These are phyloP conservation scores for Leptinotarsa undecemlineata DNA, from an alignment of 1,140 invertebrate genomes.

Conservation along the genomic window DNA sequence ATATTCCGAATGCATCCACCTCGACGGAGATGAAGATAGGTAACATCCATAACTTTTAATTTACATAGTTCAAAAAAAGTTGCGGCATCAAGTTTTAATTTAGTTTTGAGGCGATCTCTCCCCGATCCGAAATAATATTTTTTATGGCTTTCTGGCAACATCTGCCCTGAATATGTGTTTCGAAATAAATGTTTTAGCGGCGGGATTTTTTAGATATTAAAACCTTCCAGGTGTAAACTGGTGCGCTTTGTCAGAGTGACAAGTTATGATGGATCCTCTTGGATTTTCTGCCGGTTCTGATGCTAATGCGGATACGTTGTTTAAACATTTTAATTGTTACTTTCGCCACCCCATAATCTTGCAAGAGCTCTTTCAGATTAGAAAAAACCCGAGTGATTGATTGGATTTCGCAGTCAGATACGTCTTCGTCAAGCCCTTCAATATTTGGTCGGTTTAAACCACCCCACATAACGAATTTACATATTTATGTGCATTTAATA, in stretches of 20 bases:
- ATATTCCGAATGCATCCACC: slow-evolving; percentile 21
- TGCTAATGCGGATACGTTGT: slow-evolving; percentile 29
- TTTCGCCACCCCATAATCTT: slow-evolving; percentile 27
- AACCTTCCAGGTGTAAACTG: slow-evolving; percentile 28
- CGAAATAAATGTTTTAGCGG: slow-evolving; percentile 12
- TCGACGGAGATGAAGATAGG: slow-evolving; percentile 15
- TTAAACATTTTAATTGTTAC: slow-evolving; percentile 32
- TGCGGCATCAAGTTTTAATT: slow-evolving; percentile 24
- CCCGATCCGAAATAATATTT: slow-evolving; percentile 23
- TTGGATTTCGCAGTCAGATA: slow-evolving; percentile 16
- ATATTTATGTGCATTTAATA: slow-evolving; percentile 28
- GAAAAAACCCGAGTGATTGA: slow-evolving; percentile 23
- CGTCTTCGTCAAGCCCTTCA: slow-evolving; percentile 26
- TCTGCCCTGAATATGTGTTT: slow-evolving; percentile 5
- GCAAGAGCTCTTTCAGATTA: slow-evolving; percentile 13
- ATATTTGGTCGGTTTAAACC: slow-evolving; percentile 18
- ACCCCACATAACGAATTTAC: slow-evolving; percentile 21
- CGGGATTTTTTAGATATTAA: slow-evolving; percentile 12
- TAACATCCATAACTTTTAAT: slow-evolving; percentile 28
- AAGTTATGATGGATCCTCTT: slow-evolving; percentile 23
- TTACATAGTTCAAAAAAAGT: slow-evolving; percentile 24
- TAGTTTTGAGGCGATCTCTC: slow-evolving; percentile 22
- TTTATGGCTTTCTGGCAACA: slow-evolving; percentile 24
- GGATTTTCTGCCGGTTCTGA: slow-evolving; percentile 21
- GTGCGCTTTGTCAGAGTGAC: slow-evolving; percentile 24